Evolutionary conservation across 1,140 invertebrate genomes (phyloP), one percentile per base, ranked within the genome.

Genomic region (Drosophila nannoptera): DNA sequence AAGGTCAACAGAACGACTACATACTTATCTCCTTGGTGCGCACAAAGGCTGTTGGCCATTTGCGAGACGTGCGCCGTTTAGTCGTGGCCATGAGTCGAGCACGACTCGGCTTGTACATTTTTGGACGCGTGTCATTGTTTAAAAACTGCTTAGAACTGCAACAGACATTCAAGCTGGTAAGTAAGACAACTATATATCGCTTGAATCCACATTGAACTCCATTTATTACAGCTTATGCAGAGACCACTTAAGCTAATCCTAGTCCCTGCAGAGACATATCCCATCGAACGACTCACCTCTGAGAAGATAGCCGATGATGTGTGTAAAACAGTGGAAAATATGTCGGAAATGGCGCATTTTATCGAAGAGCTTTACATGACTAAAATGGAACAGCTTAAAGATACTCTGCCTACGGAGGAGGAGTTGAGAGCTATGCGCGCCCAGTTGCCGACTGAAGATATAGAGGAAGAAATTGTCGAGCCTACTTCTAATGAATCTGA

Each of bases 1-100:
- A 99, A 89, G 99, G 99, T 65, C 98, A 99, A 87, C 99, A 99
- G 90, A 99, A 99, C 90, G 98, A 99, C 90, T 99, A 97, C 83
- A 98, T 99, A 56, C 91, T 99, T 4, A 91, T 99, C 2, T 99
- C 98, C 0, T 90, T 99, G 11, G 99, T 99, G 12, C 93, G 97
- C 67, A 99, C 99, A 0, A 95, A 95, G 88, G 96, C 97, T 11
- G 97, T 99, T 35, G 99, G 99, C 58, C 98, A 99, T 91, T 91
- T 99, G 60, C 90, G 98, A 46, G 99, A 99, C 92, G 96, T 99
- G 0, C 92, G 99, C 5, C 95, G 99, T 90, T 92, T 99, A 29
- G 95, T 99, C 40, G 99, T 99, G 7, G 98, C 99, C 0, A 97
- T 99, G 94, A 99, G 98, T 50, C 93, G 99, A 87, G 98, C 98